Base-by-base conservation (phyloP, 2,113 vertebrate species). In the Brevimyrus niger region DNA sequence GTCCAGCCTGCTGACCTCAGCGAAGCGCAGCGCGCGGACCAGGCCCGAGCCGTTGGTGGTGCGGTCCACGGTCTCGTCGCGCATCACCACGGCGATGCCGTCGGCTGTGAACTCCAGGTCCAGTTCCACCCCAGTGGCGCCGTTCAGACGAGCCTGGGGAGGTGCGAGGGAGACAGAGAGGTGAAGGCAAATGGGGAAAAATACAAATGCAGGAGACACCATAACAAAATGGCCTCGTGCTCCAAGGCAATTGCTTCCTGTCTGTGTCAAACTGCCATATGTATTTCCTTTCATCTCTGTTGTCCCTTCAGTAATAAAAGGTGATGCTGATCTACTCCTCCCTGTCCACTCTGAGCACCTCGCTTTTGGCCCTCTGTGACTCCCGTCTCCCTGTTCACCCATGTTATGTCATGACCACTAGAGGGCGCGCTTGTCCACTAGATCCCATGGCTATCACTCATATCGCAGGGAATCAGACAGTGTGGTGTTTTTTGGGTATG, bases 81-180 rank as follows among this genome's bases (percentile, higher is more conserved):
- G 98, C 98, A 99, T 99, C 47, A 99, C 93, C 87, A 99, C 94
- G 6, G 98, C 97, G 88, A 99, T 89, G 2, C 98, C 97, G 0
- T 99, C 98, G 7, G 96, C 95, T 0, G 97, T 97, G 91, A 99
- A 99, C 92, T 97, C 98, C 89, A 99, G 86, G 93, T 99, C 98
- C 94, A 99, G 27, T 94, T 99, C 98, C 90, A 99, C 98, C 0
- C 97, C 98, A 0, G 94, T 94, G 3, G 98, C 98, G 89, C 97
- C 97, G 73, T 99, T 99, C 92, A 96, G 94, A 93, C 97, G 97
- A 93, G 98, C 97, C 98, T 99, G 96, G 21, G 27, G 3, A 65
- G 27, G 17, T 2, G 46, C 0, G 44, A 17, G n/a, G 58, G 2
- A 58, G 50, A 21, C n/a, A 88, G n/a, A 88, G 21, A 90, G 47